Evolutionary conservation across 2,888 invertebrate species (phyloP), one percentile per base, ranked within the genome.

Genomic region (Thecophora atra): DNA sequence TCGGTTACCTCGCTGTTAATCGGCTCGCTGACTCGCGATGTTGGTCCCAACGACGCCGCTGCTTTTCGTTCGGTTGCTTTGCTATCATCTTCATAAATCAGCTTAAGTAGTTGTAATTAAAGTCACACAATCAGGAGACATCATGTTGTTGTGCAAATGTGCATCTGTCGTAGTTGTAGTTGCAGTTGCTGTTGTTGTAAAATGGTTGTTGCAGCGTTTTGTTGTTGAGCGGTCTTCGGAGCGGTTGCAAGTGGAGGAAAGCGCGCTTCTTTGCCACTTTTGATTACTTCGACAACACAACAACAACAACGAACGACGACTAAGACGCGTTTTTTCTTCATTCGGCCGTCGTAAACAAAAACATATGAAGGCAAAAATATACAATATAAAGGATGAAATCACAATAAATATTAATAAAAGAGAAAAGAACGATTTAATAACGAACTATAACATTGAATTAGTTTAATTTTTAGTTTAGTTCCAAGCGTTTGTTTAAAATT

Each of bases 71-170:
- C 64, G 30, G 62, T 62, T 71, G 63, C 74, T 70, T 74, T 67
- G 72, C 72, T 74, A 74, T 74, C 72, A 67, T 74, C 67, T 72
- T 65, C 74, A 72, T 74, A 74, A 74, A 74, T 74, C 74, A 74
- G 74, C 70, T 65, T 74, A 74, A 74, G 72, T 72, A 74, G 74
- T 72, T 74, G 74, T 74, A 74, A 74, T 74, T 74, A 74, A 74
- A 74, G 72, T 72, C 72, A 74, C 74, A 72, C 72, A 52, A 62
- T 63, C 62, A 63, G 52, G 47, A 47, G 70, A 63, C 70, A 65
- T 44, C 65, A 71, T 71, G 68, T 69, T 58, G 58, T 42, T 58
- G 67, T 58, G 4, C n/a, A 6, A 37, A 37, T 19, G 21, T 64
- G 8, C 47, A 17, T 19, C 13, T 3, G 44, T 47, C 17, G 21